These are phyloP conservation scores for Colistium nudipinnis DNA, from an alignment of 2,113 vertebrate genomes.

Conservation along the genomic window DNA sequence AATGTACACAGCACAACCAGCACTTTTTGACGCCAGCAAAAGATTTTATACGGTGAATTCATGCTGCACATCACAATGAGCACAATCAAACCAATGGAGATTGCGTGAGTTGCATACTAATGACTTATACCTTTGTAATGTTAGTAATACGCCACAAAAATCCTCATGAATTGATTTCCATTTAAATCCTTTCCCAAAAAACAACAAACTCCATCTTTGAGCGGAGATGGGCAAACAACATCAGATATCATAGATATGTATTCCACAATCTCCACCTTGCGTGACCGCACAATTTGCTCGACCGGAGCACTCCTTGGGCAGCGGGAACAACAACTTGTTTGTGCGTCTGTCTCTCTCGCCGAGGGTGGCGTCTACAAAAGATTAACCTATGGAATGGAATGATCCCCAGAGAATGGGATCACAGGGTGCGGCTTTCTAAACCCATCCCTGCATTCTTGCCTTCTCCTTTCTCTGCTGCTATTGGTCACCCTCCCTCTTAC, in stretches of 20 bases:
- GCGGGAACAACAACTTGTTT: slow-evolving; percentile 41
- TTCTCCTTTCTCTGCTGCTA: slow-evolving; percentile 37
- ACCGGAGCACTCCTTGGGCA: not conserved
- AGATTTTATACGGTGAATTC: not conserved
- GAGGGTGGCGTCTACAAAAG: slow-evolving; percentile 37
- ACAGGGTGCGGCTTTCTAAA: slow-evolving; percentile 57
- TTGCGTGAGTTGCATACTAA: not conserved
- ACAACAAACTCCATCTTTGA: not conserved
- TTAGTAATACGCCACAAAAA: too few relatives aligned
- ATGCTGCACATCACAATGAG: not conserved
- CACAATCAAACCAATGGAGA: not conserved
- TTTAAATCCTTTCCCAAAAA: not conserved
- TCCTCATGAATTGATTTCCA: too few relatives aligned
- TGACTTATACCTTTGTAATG: not conserved
- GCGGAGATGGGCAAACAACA: not conserved
- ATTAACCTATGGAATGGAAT: slow-evolving; percentile 61
- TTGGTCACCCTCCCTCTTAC: slow-evolving; percentile 38
- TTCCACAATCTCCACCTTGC: not conserved
- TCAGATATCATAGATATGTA: not conserved
- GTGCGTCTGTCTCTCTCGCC: not conserved
- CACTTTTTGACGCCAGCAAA: not conserved
- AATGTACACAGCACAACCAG: not conserved
- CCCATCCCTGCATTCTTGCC: slow-evolving; percentile 65
- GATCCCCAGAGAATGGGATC: slow-evolving; percentile 48
- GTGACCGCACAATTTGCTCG: not conserved